Base-by-base conservation (phyloP, 2,888 invertebrate genomes). In the Dicyrtoma fusca region DNA sequence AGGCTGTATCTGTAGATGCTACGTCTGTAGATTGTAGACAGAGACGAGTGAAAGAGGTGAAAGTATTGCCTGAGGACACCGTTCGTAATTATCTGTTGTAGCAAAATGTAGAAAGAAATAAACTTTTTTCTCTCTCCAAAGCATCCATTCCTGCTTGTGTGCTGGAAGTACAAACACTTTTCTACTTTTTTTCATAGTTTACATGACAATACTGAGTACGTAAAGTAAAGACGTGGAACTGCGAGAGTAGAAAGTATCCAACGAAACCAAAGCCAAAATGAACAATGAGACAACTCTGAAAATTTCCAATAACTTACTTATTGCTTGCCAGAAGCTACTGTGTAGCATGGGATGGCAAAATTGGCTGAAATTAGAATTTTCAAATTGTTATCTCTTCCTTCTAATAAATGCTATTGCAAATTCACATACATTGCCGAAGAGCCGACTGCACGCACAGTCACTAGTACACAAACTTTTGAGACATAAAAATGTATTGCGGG, bases 241-340 rank as follows among this genome's bases (percentile, higher is more conserved):
- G 34, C 8, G 6, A 6, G 34, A 34, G 11, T 3, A 17, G 53
- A 6, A 21, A n/a, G n/a, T n/a, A n/a, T n/a, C n/a, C n/a, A n/a
- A n/a, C n/a, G n/a, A n/a, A n/a, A n/a, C n/a, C n/a, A 49, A 11
- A 49, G 49, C 53, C 19, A 53, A 19, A 19, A 11, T 10, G 53
- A n/a, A 53, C 11, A 53, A 3, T 10, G 3, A 19, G 53, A 57
- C 57, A 57, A 23, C 13, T 17, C 34, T 34, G 34, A 34, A 8
- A 34, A 34, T 34, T n/a, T 34, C 34, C 34, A 34, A 34, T 34
- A 34, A 34, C 4, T 34, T 19, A 34, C 66, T 66, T 66, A 66
- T 66, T 66, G 53, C 34, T 34, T 34, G 66, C 66, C 66, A 34
- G 53, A 17, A 66, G 66, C 42, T 57, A 25, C 23, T 5, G 34